Evolutionary conservation across 2,888 invertebrate species (phyloP).

Genomic region (Ptilodon capucinus): DNA sequence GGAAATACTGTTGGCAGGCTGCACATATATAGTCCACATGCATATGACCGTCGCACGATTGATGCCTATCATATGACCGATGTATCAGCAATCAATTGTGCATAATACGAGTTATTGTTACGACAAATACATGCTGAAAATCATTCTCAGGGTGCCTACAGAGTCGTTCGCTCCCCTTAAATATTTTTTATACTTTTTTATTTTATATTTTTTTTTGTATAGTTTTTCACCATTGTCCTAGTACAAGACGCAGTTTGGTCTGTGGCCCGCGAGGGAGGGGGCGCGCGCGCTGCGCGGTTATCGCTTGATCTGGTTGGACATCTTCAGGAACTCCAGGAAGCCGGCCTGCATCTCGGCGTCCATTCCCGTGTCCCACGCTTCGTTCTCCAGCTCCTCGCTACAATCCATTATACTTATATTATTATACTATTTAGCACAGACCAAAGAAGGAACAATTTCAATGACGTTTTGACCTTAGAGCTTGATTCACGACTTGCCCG

Average conservation of each 20-base stretch:
- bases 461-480: not conserved
- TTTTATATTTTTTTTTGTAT: slow-evolving; percentile 67
- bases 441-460: not conserved
- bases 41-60: slow-evolving; percentile 12
- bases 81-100: slow-evolving; percentile 14
- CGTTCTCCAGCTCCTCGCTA: slow-evolving; percentile 77
- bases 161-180: slow-evolving; percentile 45
- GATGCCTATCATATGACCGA: too few relatives aligned
- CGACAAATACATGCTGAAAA: slow-evolving; percentile 30
- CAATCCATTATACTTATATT: slow-evolving; percentile 8
- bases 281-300: slow-evolving; percentile 53
- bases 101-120: slow-evolving; percentile 19
- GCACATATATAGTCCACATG: slow-evolving; percentile 20
- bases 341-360: slow-evolving; percentile 79
- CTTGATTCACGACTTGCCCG: not conserved
- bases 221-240: slow-evolving; percentile 58
- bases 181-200: slow-evolving; percentile 72
- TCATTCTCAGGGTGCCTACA: slow-evolving; percentile 30
- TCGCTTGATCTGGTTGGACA: slow-evolving; percentile 81
- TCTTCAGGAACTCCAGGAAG: slow-evolving; percentile 78
- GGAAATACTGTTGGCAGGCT: slow-evolving; percentile 31
- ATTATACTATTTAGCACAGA: too few relatives aligned
- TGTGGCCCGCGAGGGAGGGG: slow-evolving; percentile 50
- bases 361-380: slow-evolving; percentile 79
- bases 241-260: slow-evolving; percentile 57